phyloP scores from a whole-genome alignment of 1,140 invertebrate species.

The Leptinotarsa defecta region DNA sequence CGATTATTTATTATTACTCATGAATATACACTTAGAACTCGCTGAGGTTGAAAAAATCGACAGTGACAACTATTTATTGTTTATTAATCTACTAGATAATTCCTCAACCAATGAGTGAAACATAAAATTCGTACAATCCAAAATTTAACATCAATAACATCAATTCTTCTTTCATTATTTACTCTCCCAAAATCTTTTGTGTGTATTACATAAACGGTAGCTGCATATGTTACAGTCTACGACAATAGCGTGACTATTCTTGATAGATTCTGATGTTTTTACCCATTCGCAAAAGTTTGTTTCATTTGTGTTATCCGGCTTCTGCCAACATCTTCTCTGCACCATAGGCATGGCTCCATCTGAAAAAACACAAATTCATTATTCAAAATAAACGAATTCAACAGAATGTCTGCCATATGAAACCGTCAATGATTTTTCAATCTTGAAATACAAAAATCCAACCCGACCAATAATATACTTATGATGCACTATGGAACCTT shows the following conservation, averaged over 20 bases:
- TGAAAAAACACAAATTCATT: neutral
- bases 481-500: too few relatives aligned
- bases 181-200: neutral
- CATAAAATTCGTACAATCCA: neutral
- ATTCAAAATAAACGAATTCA: too few relatives aligned
- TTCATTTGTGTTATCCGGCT: neutral
- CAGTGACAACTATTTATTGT: too few relatives aligned
- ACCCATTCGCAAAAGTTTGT: neutral
- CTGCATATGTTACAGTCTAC: neutral
- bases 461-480: too few relatives aligned
- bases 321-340: neutral
- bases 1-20: neutral
- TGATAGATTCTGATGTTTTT: neutral
- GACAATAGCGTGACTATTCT: neutral
- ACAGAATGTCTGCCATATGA: too few relatives aligned
- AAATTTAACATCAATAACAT: neutral
- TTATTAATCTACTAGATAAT: too few relatives aligned
- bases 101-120: too few relatives aligned
- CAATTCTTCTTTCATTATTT: neutral
- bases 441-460: too few relatives aligned
- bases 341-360: slow-evolving; percentile 7
- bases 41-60: neutral
- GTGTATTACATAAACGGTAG: neutral
- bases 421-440: too few relatives aligned
- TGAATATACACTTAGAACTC: neutral